Conservation (phyloP, 1,140 invertebrate genomes). For the Polyergus mexicanus region DNA sequence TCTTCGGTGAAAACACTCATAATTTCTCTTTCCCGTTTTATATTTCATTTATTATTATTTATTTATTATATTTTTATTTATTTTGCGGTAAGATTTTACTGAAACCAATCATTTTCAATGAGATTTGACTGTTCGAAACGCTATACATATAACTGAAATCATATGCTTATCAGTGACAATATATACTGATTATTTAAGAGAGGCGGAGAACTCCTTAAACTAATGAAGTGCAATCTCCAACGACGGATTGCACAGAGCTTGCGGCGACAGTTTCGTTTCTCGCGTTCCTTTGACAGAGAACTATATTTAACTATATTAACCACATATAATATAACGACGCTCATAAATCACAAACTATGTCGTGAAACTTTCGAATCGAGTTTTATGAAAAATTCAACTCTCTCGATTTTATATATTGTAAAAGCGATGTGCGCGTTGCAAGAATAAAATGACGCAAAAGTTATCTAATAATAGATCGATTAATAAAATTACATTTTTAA, state of each 20-base stretch:
- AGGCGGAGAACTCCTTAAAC: neutral
- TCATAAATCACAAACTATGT: slow-evolving; percentile 30
- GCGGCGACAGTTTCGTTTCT: slow-evolving; percentile 46
- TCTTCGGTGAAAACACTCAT: too few species aligned
- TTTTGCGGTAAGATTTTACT: too few species aligned
- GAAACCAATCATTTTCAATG: too few species aligned
- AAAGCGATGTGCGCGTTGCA: neutral
- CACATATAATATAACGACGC: slow-evolving; percentile 19
- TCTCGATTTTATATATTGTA: neutral
- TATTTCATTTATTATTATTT: too few species aligned
- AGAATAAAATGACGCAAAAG: neutral
- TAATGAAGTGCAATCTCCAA: slow-evolving; percentile 41
- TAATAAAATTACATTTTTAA: neutral
- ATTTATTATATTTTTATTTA: too few species aligned
- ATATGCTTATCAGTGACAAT: too few species aligned
- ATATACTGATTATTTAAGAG: too few species aligned
- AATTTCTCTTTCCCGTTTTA: too few species aligned
- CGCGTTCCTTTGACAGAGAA: neutral
- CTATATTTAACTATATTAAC: slow-evolving; percentile 43
- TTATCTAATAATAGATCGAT: neutral
- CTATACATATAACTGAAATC: too few species aligned
- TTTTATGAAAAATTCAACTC: neutral
- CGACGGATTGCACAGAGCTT: slow-evolving; percentile 19
- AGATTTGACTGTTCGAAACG: too few species aligned
- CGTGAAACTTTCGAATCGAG: neutral